Evolutionary conservation across 1,140 invertebrate genomes (phyloP), one percentile per base, ranked within the genome.

Genomic region (Temnothorax curvispinosus): DNA sequence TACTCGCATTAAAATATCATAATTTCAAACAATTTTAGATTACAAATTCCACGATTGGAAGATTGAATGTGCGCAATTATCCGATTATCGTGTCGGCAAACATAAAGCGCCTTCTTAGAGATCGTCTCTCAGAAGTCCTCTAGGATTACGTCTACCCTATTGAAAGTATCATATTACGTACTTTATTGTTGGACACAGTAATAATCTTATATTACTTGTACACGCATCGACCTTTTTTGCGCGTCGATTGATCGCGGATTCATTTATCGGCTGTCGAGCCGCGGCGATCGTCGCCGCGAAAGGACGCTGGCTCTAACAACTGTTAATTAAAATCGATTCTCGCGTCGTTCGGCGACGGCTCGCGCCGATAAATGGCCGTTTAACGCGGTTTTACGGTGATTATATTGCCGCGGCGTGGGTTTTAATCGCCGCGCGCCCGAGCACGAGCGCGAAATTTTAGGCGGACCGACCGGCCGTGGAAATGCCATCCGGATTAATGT

Each of bases 401-500:
- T 60, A 62, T 67, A 38, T 56, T 62, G 32, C 18, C 13, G 27
- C 50, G 21, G 15, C 35, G 18, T 74, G 41, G 32, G 35, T 32
- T 78, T 32, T 60, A 41, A 75, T 75, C 72, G 35, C 7, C 41
- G 15, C 54, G 58, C 52, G n/a, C 64, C 8, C 18, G n/a, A 65
- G 27, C 27, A 64, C 35, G 60, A 21, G 69, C 41, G 84, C 54
- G 38, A 92, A 86, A 92, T 92, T 93, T 93, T 91, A 90, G 87
- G 90, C 67, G 75, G 74, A 88, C 67, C 75, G 67, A 87, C 71
- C 76, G 35, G 47, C 85, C 80, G 18, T 74, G 80, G 85, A 93
- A 93, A 92, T 93, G 90, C 88, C 92, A 92, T 41, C 71, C 65
- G 84, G 72, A 91, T 88, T 91, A 91, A 93, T 90, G 91, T 80